Evolutionary conservation across 2,113 vertebrate genomes (phyloP), one percentile per base, ranked within the genome.

Genomic region (Herpetotheres cachinnans): DNA sequence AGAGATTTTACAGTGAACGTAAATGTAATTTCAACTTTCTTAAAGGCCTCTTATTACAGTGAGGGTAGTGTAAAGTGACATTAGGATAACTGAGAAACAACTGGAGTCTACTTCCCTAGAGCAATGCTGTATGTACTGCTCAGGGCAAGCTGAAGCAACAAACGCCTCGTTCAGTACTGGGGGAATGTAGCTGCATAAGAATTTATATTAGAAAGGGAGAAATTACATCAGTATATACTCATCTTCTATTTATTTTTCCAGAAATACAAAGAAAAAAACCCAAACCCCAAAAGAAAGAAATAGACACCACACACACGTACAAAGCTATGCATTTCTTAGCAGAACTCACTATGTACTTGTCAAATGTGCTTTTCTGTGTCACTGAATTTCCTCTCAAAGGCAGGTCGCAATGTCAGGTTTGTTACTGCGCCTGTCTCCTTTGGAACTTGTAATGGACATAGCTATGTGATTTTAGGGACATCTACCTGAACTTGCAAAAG

Each of bases 301-400:
- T 44, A 42, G 78, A 42, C 52, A 50, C 29, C 36, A 36, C 58
- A 32, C 29, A 27, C 61, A 20, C 24, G 11, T 27, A 44, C 18
- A 52, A 7, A 52, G 56, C 54, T 46, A 14, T 74, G 56, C 27
- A 11, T 73, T 86, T 58, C 87, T 36, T 25, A 77, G 82, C 67
- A 94, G 90, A 83, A 14, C 79, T 92, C 38, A 1, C 54, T 20
- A 22, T 85, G 90, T 82, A 61, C 82, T 88, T 96, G 93, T 94
- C 79, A 90, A 62, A 95, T 25, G 13, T 6, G 71, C 59, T 97
- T 92, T 93, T 93, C 88, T 93, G 76, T 94, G 92, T 86, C 90
- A 83, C 85, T 92, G 93, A 34, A 72, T 86, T 83, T 77, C 74
- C 40, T 70, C 13, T 13, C 58, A 44, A 62, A 92, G 79, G 44